Base-by-base conservation (phyloP, 2,113 vertebrate genomes). In the Plotosus lineatus region DNA sequence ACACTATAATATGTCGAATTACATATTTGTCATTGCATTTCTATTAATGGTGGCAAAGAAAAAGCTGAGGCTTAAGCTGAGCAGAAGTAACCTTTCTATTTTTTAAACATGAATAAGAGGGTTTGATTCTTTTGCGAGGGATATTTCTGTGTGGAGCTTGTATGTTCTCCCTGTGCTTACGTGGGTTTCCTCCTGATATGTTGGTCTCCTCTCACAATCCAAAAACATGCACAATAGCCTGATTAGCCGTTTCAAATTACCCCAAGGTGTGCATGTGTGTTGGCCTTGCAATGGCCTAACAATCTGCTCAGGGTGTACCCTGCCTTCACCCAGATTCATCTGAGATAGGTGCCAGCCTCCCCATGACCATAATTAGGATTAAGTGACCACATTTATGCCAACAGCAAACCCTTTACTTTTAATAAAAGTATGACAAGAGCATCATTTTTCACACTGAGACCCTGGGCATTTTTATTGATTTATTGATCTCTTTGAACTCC, bases 401-500 rank as follows among this genome's bases (percentile, higher is more conserved):
- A 31, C 33, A 10, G 10, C 46, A 48, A 8, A 19, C 69, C 8
- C 40, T 78, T 51, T 53, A 78, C 26, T 12, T n/a, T 55, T 83
- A 6, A 68, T 71, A 15, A 65, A 66, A 31, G 26, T 23, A 7
- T 36, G 28, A 58, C 31, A 28, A 28, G 50, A 15, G 61, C 14
- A 33, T 23, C 53, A 69, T 80, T 75, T 66, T 33, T 72, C 46
- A 33, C 28, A 44, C 55, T 63, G 55, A 65, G 46, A 31, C 44
- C 55, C 3, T 9, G 31, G 66, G 40, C 38, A 9, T n/a, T n/a
- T n/a, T n/a, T n/a, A 17, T 46, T 40, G 38, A 26, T 72, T 80
- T 58, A 26, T 21, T 77, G 58, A 48, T 48, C 56, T n/a, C 78
- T 31, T 42, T 60, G 31, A 12, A 75, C 61, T 66, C 72, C 69